Conservation (phyloP, 2,797 vertebrate species). For the Amphiprion clarkii region DNA sequence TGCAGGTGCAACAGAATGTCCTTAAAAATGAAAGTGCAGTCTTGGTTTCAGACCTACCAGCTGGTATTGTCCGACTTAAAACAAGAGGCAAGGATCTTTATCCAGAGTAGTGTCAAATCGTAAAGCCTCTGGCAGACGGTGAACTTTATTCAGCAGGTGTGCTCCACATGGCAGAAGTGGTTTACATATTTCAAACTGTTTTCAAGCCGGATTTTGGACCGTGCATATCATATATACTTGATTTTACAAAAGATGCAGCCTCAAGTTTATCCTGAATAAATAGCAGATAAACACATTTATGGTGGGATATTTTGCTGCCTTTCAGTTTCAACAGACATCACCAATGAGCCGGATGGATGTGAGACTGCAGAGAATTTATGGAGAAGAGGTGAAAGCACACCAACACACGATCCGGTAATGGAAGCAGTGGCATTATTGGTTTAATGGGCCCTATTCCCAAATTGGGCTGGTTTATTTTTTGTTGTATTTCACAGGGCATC, state of each 20-base stretch:
- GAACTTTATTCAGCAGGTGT: too few species aligned
- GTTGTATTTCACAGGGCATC: not conserved
- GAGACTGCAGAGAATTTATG: not conserved
- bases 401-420: constrained; percentile 1
- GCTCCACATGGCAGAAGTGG: too few species aligned
- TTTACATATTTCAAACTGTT: not conserved
- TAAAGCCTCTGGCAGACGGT: too few species aligned
- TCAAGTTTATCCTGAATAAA: constrained; percentile 1
- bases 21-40: too few species aligned
- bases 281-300: not conserved
- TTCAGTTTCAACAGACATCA: not conserved
- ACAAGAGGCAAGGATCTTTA: too few species aligned
- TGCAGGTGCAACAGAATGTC: too few species aligned
- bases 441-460: constrained; percentile 4
- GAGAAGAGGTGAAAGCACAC: not conserved
- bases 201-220: not conserved
- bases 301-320: not conserved
- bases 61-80: too few species aligned
- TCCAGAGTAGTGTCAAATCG: too few species aligned
- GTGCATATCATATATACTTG: not conserved
- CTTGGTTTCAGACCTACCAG: too few species aligned
- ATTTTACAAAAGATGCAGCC: too few species aligned
- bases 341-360: not conserved
- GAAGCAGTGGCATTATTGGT: not conserved
- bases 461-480: not conserved